Percentiles rank a stretch among this genome's conserved stretches.
These are phyloP conservation scores for Oryzias woworae DNA, from an alignment of 2,113 vertebrate species.

Conservation along the genomic window DNA sequence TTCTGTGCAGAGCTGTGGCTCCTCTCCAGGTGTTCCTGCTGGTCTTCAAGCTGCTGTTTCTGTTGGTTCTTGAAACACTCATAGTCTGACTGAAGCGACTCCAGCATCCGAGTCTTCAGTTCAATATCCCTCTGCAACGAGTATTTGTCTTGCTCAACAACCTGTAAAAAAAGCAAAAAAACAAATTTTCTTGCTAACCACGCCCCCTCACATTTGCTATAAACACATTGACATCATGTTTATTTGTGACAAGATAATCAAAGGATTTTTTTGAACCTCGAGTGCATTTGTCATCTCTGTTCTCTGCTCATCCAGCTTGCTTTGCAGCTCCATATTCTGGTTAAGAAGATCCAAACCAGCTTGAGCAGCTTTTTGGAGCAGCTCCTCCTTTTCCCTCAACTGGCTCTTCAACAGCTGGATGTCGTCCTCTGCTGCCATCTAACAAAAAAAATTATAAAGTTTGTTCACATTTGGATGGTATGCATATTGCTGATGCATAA, in stretches of 20 bases:
- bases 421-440: constrained; percentile 75
- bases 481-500: neutral
- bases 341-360: constrained; percentile 89
- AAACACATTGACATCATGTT: too few species aligned
- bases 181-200: too few species aligned
- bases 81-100: constrained; percentile 87
- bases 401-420: constrained; percentile 75
- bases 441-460: neutral
- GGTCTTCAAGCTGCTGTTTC: constrained; percentile 79
- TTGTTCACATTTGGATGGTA: neutral
- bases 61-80: constrained; percentile 88
- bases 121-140: constrained; percentile 87
- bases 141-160: constrained; percentile 88
- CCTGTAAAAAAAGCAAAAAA: constrained; percentile 40
- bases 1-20: constrained; percentile 76
- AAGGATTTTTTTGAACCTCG: constrained; percentile 74
- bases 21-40: constrained; percentile 80
- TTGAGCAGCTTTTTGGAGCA: constrained; percentile 85
- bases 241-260: neutral
- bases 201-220: too few species aligned
- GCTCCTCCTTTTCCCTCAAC: constrained; percentile 83
- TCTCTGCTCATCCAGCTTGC: constrained; percentile 84
- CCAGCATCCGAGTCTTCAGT: constrained; percentile 87
- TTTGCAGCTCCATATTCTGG: constrained; percentile 86
- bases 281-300: constrained; percentile 82